phyloP scores from a whole-genome alignment of 37 sponge, comb jelly and placozoan species.

The Halichondria panicea region DNA sequence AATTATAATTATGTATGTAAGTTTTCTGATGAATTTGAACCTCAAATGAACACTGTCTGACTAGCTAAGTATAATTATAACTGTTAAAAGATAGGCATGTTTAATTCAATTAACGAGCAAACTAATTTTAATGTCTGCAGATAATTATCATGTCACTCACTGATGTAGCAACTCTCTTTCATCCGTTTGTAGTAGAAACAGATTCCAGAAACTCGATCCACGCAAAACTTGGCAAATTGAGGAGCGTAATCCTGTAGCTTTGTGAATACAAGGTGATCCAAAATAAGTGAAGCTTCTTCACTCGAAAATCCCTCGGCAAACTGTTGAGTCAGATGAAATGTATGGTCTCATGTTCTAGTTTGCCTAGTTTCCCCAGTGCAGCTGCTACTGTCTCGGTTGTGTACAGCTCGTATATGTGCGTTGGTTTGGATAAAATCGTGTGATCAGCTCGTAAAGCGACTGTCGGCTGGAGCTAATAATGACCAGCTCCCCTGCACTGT shows the following conservation, averaged over 20 bases:
- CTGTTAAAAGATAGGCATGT: too few relatives aligned
- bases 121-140: too few relatives aligned
- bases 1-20: too few relatives aligned
- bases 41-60: too few relatives aligned
- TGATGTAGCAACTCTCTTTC: not conserved
- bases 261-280: slow-evolving; percentile 33
- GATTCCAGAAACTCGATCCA: slow-evolving; percentile 14
- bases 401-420: slow-evolving; percentile 2
- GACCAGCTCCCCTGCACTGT: slow-evolving; percentile 36
- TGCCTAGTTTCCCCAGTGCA: not conserved
- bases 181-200: not conserved
- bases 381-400: slow-evolving; percentile 10
- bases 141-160: slow-evolving; percentile 52
- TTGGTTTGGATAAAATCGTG: slow-evolving; percentile 42
- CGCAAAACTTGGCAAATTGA: slow-evolving; percentile 1
- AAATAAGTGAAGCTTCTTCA: not conserved
- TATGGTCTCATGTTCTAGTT: not conserved
- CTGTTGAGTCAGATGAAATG: slow-evolving; percentile 20
- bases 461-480: slow-evolving; percentile 30
- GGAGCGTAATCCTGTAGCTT: slow-evolving; percentile 30
- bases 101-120: too few relatives aligned
- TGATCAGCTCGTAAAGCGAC: slow-evolving; percentile 32
- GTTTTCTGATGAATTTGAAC: too few relatives aligned
- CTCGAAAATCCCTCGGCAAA: slow-evolving; percentile 29
- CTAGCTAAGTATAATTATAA: too few relatives aligned